These are phyloP conservation scores for Drosophila bunnanda DNA, from an alignment of 2,888 invertebrate genomes.

Conservation along the genomic window DNA sequence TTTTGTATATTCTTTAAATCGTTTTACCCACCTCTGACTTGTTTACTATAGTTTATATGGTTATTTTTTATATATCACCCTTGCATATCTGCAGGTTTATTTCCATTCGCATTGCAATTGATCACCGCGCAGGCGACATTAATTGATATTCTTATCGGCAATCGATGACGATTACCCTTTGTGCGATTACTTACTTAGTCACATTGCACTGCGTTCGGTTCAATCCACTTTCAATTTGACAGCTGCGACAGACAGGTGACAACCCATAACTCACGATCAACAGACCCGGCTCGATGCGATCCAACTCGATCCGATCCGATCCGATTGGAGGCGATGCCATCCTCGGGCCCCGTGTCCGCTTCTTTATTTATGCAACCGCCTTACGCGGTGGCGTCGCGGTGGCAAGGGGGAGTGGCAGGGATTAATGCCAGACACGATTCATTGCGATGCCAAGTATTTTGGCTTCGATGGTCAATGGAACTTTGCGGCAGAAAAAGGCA, in stretches of 20 bases:
- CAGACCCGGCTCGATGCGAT: conserved; percentile 14
- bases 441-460: conserved; percentile 59
- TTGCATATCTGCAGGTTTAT: conserved; percentile 1
- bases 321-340: conserved; percentile 16
- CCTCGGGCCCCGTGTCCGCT: conserved; percentile 73
- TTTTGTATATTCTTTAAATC: neutral
- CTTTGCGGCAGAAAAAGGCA: conserved; percentile 46
- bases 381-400: conserved; percentile 25
- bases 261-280: conserved; percentile 83
- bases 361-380: conserved; percentile 68
- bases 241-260: conserved; percentile 85
- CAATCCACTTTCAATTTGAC: conserved; percentile 85
- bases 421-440: conserved; percentile 74
- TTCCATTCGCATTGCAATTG: conserved; percentile 45
- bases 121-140: conserved; percentile 64
- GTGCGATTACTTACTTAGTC: conserved; percentile 68
- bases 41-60: neutral
- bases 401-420: conserved; percentile 22
- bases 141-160: conserved; percentile 85
- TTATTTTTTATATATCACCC: neutral
- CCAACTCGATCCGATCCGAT: conserved; percentile 4
- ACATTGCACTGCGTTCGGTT: conserved; percentile 51
- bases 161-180: conserved; percentile 80
- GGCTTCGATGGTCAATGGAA: conserved; percentile 53
- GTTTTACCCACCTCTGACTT: neutral